Conservation (phyloP, 2,888 invertebrate species). For the Spialia ferax region DNA sequence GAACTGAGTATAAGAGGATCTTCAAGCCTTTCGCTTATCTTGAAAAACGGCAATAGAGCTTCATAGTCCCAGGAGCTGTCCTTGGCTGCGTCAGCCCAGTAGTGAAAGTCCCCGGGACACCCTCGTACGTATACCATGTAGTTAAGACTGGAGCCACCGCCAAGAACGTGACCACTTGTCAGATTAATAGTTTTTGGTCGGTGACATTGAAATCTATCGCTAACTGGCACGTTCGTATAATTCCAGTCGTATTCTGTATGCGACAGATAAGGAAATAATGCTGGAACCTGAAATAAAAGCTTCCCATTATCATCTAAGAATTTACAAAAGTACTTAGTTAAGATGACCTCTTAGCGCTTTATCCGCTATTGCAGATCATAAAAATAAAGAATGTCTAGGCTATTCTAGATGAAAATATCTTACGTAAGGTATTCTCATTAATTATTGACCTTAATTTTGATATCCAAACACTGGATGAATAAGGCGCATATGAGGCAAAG, state of each 20-base stretch:
- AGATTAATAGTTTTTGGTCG: slow-evolving; percentile 40
- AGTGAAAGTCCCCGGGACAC: slow-evolving; percentile 48
- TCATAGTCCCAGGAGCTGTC: slow-evolving; percentile 51
- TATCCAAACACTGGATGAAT: no score
- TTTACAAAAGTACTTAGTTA: no score
- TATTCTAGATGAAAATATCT: no score
- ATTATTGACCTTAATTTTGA: no score
- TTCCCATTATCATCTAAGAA: background rate
- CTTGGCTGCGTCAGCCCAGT: slow-evolving; percentile 50
- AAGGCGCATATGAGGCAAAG: no score
- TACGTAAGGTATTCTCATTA: no score
- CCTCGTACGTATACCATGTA: slow-evolving; percentile 52
- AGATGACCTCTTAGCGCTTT: no score
- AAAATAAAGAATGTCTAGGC: no score
- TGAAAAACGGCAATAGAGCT: slow-evolving; percentile 50
- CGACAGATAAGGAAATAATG: slow-evolving; percentile 31
- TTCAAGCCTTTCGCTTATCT: slow-evolving; percentile 50
- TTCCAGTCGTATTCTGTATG: slow-evolving; percentile 47
- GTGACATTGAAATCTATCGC: slow-evolving; percentile 41
- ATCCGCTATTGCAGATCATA: no score
- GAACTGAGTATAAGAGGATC: slow-evolving; percentile 46
- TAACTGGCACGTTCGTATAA: slow-evolving; percentile 45
- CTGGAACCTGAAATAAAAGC: slow-evolving; percentile 39
- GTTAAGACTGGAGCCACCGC: slow-evolving; percentile 51
- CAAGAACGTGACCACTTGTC: slow-evolving; percentile 49